Evolutionary conservation across 2,888 invertebrate species (phyloP), one percentile per base, ranked within the genome.

Genomic region (Heteropelma amictum): DNA sequence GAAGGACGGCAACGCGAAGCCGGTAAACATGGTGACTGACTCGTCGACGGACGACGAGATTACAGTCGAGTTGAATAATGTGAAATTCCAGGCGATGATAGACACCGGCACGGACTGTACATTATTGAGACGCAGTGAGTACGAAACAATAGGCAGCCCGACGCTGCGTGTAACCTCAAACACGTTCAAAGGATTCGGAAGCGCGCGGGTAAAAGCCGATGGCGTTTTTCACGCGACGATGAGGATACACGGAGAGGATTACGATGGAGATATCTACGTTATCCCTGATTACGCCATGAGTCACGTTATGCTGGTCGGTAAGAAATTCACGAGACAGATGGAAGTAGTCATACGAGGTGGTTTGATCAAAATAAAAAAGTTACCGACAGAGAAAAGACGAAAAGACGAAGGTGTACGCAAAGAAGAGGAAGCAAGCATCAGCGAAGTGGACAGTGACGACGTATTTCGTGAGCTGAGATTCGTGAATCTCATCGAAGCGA

Each of bases 71-170:
- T 21, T 70, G 8, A 54, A 60, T 21, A 60, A 26, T 30, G 17
- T 26, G 12, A 38, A 33, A 33, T 56, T 76, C 14, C 14, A 7
- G 2, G 68, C 79, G 6, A 51, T 77, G 63, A 45, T 77, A 7
- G 77, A 77, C 26, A 76, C 69, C 0, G 77, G 76, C 7, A 76
- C 72, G 12, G 38, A 74, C 45, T 19, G 61, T 0, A 63, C 68
- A 3, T 6, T 77, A 12, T 35, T 76, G n/a, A 35, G 68, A 26
- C 21, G 10, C 10, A 56, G 65, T 19, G 68, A 69, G 33, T 76
- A 77, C 42, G 33, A 47, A 14, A 71, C 35, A 28, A 23, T 77
- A 12, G 77, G 73, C 4, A 53, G 40, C 38, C 76, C 77, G 10
- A 17, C 26, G 28, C 33, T 79, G 26, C 35, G 42, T 5, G 12